These are phyloP conservation scores for Drosophila lowei DNA, from an alignment of 1,140 invertebrate species.

Conservation along the genomic window DNA sequence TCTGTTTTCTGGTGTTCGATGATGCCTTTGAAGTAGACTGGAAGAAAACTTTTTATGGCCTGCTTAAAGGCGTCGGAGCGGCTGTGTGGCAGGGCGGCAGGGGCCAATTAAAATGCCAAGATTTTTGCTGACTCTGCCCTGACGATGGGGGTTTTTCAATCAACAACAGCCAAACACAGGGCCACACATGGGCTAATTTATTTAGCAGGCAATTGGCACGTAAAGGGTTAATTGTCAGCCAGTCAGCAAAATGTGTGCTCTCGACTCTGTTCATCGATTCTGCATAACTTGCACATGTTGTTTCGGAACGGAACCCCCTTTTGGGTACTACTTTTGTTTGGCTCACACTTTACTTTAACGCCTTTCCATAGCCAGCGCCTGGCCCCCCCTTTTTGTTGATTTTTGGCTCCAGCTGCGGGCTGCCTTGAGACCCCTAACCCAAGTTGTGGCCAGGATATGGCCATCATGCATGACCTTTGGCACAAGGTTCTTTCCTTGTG, in stretches of 20 bases:
- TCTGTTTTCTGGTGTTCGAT: conserved; percentile 5
- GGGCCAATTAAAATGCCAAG: conserved; percentile 50
- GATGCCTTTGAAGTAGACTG: conserved; percentile 34
- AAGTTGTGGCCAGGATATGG: conserved; percentile 13
- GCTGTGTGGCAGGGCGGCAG: neutral
- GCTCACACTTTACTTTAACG: conserved; percentile 66
- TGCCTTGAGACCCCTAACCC: conserved; percentile 20
- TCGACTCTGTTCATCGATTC: conserved; percentile 57
- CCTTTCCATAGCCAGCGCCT: conserved; percentile 17
- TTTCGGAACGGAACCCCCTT: neutral
- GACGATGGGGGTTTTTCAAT: conserved; percentile 33
- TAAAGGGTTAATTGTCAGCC: conserved; percentile 73
- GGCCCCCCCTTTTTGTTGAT: conserved; percentile 50
- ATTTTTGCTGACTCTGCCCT: conserved; percentile 51
- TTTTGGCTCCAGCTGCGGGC: conserved; percentile 30
- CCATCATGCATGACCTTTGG: conserved; percentile 15
- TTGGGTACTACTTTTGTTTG: conserved; percentile 11
- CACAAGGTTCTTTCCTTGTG: conserved; percentile 20
- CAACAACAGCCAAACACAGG: conserved; percentile 18
- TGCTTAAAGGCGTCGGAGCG: conserved; percentile 33
- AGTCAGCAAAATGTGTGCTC: conserved; percentile 57
- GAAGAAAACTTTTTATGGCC: conserved; percentile 35
- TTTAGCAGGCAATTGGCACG: conserved; percentile 70
- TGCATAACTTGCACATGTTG: conserved; percentile 60
- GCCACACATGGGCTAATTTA: conserved; percentile 50